phyloP scores from a whole-genome alignment of 1,140 invertebrate species.

The Chymomyza costata region DNA sequence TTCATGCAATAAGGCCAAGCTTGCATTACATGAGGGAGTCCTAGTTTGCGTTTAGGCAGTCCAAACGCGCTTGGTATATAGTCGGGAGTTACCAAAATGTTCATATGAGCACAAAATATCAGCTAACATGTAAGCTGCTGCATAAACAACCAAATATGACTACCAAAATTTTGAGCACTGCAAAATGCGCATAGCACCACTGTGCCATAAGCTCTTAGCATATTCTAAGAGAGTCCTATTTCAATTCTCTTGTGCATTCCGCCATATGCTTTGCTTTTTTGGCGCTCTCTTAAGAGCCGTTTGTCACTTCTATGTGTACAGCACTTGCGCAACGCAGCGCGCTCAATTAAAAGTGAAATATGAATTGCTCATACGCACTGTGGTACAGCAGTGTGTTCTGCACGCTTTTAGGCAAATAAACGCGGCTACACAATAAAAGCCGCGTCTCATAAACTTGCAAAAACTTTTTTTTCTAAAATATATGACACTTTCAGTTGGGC shows the following conservation, averaged over 20 bases:
- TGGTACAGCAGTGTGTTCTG: neutral
- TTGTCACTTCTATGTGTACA: conserved; percentile 25
- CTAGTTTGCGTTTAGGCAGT: too few relatives aligned
- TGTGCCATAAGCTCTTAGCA: conserved; percentile 30
- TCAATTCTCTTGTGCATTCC: conserved; percentile 42
- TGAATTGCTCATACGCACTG: conserved; percentile 37
- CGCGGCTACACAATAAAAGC: too few relatives aligned
- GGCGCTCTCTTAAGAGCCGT: conserved; percentile 34
- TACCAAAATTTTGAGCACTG: too few relatives aligned
- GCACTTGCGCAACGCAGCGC: conserved; percentile 53
- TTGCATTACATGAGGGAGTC: conserved; percentile 35
- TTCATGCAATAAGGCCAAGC: conserved; percentile 41
- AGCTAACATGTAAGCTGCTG: neutral
- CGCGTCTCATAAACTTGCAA: conserved; percentile 14
- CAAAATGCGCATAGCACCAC: too few relatives aligned
- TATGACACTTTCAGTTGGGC: conserved; percentile 11
- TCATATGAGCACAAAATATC: neutral
- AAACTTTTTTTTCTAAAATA: conserved; percentile 26
- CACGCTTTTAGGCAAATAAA: neutral
- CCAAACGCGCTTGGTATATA: too few relatives aligned
- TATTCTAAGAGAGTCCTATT: conserved; percentile 44
- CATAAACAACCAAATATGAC: neutral
- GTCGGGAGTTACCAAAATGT: conserved; percentile 14
- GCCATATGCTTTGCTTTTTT: conserved; percentile 41
- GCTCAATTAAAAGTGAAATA: conserved; percentile 41